These are phyloP conservation scores for Allolobophora icterica DNA, from an alignment of 2,888 invertebrate genomes.

Conservation along the genomic window DNA sequence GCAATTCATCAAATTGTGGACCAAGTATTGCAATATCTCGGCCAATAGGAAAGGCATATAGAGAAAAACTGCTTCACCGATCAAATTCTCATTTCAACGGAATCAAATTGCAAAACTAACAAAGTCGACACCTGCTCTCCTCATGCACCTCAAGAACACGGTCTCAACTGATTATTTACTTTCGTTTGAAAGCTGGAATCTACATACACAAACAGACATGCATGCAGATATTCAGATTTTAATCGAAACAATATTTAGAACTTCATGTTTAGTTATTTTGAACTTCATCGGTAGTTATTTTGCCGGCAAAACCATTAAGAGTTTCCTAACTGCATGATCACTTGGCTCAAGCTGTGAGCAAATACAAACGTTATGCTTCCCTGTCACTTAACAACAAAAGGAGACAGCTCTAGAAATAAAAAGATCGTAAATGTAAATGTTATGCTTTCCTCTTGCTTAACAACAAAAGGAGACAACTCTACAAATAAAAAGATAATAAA, in stretches of 20 bases:
- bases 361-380: too few species aligned
- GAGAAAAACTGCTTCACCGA: neutral
- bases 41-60: neutral
- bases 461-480: neutral
- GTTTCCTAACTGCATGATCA: too few species aligned
- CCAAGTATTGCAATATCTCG: neutral
- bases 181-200: neutral
- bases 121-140: neutral
- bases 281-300: neutral
- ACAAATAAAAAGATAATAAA: neutral
- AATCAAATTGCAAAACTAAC: constrained; percentile 11
- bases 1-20: neutral
- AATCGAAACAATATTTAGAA: neutral
- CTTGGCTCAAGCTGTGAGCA: too few species aligned
- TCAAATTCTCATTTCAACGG: neutral
- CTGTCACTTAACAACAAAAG: too few species aligned
- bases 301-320: too few species aligned
- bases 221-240: neutral
- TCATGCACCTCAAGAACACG: neutral
- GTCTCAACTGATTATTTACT: neutral
- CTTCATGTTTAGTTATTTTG: neutral
- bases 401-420: too few species aligned
- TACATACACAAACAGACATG: neutral
- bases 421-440: neutral
- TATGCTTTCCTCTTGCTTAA: neutral